phyloP scores from a whole-genome alignment of 2,888 invertebrate species.

The Actias luna region DNA sequence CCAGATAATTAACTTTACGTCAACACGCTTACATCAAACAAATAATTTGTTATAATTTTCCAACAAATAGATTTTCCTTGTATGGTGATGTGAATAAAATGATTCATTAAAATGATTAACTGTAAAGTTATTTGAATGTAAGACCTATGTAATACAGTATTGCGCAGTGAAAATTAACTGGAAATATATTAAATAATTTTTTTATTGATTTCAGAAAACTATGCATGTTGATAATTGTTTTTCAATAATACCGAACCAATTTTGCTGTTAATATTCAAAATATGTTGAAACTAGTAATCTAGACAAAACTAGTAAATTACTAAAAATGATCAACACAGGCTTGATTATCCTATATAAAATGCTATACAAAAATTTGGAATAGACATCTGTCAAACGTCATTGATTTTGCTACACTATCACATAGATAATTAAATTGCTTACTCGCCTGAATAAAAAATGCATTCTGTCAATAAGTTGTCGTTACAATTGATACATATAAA shows the following conservation, averaged over 20 bases:
- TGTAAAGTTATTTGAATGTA: slow-evolving; percentile 5
- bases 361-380: background rate
- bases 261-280: no score
- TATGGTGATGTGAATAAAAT: background rate
- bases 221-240: no score
- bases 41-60: background rate
- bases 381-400: background rate
- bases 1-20: slow-evolving; percentile 11
- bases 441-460: no score
- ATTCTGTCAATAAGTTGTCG: no score
- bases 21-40: background rate
- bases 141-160: background rate
- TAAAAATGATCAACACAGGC: no score
- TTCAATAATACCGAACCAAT: no score
- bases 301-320: no score
- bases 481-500: no score
- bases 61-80: slow-evolving; percentile 5
- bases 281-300: no score
- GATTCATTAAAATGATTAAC: background rate
- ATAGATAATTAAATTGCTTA: no score
- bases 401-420: no score
- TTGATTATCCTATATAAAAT: background rate
- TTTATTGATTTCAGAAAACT: no score
- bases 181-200: background rate
- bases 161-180: background rate